Evolutionary conservation across 2,113 vertebrate species (phyloP), one percentile per base, ranked within the genome.

Genomic region (Phoenicopterus ruber): DNA sequence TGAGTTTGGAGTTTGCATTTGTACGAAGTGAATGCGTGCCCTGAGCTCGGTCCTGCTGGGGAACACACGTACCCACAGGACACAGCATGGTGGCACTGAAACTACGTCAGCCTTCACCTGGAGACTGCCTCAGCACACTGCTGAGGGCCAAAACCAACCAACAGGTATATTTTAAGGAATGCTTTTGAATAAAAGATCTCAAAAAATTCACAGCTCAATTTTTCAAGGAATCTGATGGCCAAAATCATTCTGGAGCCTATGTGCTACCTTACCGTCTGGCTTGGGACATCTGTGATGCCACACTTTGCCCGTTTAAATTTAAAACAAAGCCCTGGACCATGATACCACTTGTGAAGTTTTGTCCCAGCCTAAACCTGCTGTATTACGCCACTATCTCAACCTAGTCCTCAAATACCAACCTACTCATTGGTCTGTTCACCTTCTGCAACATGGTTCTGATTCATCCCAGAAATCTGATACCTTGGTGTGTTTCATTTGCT

Each of bases 81-180:
- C 38, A 78, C 20, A 49, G 11, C 17, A 18, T 7, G 71, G 36
- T 22, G 17, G 10, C 13, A 36, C 32, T 20, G 19, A 73, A 73
- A 32, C 13, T 25, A 4, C 1, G 0, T 20, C 73, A 78, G 0
- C 36, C 7, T 55, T 44, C 47, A 31, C 1, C 16, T 50, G 42
- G 38, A 59, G 13, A 22, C 20, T 21, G 4, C 19, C 20, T 82
- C 69, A 38, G 61, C 12, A 42, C 59, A 44, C n/a, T 55, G 29
- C 78, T 79, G 26, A 67, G 59, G 10, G 46, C 11, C 65, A 91
- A 80, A 61, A 67, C 3, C 8, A 44, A 28, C 6, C 28, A 40
- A 26, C 2, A 28, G 11, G 17, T 54, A 1, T 19, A 34, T 65
- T 79, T 65, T 49, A 38, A 82, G 8, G 14, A 76, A 65, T 44